A percentile compares a stretch with the other conserved stretches of the same genome.
phyloP scores from a whole-genome alignment of 2,113 vertebrate genomes.

The Ellobius talpinus region DNA sequence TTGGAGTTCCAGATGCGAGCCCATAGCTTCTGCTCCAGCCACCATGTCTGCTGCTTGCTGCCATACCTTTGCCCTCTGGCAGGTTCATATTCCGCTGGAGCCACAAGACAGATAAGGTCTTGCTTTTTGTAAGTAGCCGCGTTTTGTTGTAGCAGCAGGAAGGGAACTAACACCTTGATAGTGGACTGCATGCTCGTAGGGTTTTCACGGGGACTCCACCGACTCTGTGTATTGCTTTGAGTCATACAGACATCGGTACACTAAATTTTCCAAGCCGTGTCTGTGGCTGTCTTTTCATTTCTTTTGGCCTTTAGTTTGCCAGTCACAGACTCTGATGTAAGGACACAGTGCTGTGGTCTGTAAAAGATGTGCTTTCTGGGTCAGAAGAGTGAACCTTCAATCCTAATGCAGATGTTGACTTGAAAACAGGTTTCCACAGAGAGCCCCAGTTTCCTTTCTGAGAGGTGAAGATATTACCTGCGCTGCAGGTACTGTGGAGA shows the following conservation, averaged over 20 bases:
- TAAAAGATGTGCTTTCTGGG: neutral
- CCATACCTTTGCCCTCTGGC: accelerated
- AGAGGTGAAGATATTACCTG: neutral
- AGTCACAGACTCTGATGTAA: neutral
- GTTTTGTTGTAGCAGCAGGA: neutral
- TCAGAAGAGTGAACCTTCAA: neutral
- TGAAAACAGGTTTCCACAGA: neutral
- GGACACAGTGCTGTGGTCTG: neutral
- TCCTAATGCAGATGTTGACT: neutral
- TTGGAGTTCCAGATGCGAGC: neutral
- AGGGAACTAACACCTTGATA: neutral
- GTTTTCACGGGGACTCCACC: neutral
- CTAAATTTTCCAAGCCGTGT: neutral
- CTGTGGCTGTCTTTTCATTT: neutral
- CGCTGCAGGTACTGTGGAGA: neutral
- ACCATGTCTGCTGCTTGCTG: neutral
- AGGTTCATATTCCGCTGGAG: neutral
- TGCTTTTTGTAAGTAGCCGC: neutral
- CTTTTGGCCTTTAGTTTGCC: neutral
- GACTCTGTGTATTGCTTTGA: neutral
- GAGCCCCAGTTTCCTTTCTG: neutral
- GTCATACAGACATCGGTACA: neutral
- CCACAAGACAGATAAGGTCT: neutral
- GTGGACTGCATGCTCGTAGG: neutral
- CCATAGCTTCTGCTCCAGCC: neutral